Evolutionary conservation across 2,888 invertebrate species (phyloP), one percentile per base, ranked within the genome.

Genomic region (Meiosimyza platycephala): DNA sequence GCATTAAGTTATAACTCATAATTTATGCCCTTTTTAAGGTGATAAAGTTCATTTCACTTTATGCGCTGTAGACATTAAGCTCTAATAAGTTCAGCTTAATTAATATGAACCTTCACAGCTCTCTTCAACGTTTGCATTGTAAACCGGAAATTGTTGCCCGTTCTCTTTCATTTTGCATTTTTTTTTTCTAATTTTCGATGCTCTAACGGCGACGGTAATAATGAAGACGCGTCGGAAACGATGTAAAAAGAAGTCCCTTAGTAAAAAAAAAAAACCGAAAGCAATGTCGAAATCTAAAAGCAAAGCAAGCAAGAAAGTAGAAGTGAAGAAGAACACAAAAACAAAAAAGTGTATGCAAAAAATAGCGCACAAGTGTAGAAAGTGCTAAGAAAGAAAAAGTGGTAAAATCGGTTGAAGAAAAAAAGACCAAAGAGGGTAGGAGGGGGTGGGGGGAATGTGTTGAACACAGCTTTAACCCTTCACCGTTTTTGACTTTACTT

Each of bases 221-320:
- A 69, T 60, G 40, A 69, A 63, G 52, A 63, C 28, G 70, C 70
- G 70, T 63, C 63, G 70, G 70, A 70, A 70, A 54, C 63, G 62
- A 51, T 59, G 22, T 50, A 22, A 68, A 28, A 59, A 59, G 18
- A 57, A 57, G 15, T 47, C 9, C 33, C 16, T 13, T 13, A 62
- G 47, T 4, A 16, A n/a, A 33, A 33, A 12, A 28, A 12, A 22
- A 40, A 51, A 12, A 59, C 11, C 33, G 4, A 59, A 59, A 15
- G 28, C 4, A 69, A 59, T 22, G 28, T 40, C 9, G 40, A 40
- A 40, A 40, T 40, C 3, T 40, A 40, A 9, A 40, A 7, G 40
- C 40, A 7, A 40, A 40, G 2, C 9, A 40, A 40, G 40, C 9
- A 40, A 40, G 40, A 40, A 40, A 40, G 40, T 9, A 40, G 40